These are phyloP conservation scores for Petrophora chlorosata DNA, from an alignment of 2,888 invertebrate species.

Conservation along the genomic window DNA sequence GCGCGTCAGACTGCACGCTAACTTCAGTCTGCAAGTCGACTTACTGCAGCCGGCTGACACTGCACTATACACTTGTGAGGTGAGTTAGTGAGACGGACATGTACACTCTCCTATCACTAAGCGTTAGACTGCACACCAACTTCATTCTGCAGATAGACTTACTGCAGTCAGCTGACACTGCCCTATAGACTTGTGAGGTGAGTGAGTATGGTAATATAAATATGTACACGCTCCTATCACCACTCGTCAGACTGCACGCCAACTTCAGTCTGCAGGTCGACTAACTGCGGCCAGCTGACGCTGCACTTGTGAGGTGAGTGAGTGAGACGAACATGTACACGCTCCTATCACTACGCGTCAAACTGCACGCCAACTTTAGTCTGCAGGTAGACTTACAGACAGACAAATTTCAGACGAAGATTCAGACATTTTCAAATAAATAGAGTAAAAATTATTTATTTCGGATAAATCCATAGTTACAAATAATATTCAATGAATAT, in stretches of 20 bases:
- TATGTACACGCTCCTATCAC: background rate
- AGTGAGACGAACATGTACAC: background rate
- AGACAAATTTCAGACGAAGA: too few species aligned
- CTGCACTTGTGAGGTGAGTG: background rate
- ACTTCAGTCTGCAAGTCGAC: slow-evolving; percentile 88
- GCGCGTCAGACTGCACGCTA: slow-evolving; percentile 85
- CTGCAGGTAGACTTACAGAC: background rate
- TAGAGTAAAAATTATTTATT: too few species aligned
- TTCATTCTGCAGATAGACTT: background rate
- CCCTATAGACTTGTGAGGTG: background rate
- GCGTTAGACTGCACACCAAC: background rate
- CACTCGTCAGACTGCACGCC: background rate
- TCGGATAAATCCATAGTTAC: too few species aligned
- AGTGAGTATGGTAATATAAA: background rate
- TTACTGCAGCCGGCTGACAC: slow-evolving; percentile 83
- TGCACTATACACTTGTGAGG: slow-evolving; percentile 88
- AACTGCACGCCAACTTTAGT: background rate
- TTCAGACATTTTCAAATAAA: too few species aligned
- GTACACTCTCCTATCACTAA: too few species aligned
- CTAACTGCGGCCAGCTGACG: background rate
- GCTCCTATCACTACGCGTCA: background rate
- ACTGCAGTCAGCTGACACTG: background rate
- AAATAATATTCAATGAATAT: too few species aligned
- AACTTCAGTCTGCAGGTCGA: background rate
- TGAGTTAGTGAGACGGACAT: too few species aligned